Conservation (phyloP, 2,797 vertebrate genomes). For the Notolabrus celidotus region DNA sequence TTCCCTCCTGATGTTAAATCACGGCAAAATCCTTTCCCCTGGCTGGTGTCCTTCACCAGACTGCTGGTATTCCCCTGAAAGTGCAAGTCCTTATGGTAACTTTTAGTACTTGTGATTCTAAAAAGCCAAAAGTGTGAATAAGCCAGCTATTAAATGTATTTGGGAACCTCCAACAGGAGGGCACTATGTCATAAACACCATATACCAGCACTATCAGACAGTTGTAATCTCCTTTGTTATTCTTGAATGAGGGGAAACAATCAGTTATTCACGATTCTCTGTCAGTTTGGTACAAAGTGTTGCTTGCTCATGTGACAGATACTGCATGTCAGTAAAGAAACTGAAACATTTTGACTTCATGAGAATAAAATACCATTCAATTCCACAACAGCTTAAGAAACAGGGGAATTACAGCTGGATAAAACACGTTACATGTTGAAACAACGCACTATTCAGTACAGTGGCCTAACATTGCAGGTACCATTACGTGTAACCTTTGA, state of each 20-base stretch:
- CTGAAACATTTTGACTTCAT: constrained; percentile 14
- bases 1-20: constrained; percentile 5
- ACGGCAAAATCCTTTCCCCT: background rate
- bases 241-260: no score
- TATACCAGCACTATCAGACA: no score
- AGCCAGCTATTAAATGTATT: background rate
- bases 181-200: background rate
- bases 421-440: background rate
- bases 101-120: background rate
- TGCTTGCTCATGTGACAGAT: background rate
- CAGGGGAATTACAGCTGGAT: background rate
- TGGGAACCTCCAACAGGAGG: no score
- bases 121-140: background rate
- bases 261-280: background rate
- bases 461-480: background rate
- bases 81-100: background rate
- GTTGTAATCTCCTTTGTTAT: no score
- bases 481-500: background rate
- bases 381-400: background rate
- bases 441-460: background rate
- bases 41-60: background rate
- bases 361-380: background rate
- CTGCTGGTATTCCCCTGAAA: background rate
- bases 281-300: background rate
- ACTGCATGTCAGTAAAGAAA: constrained; percentile 18